Conservation (phyloP, 2,888 invertebrate species). For the Drosophila cracens region DNA sequence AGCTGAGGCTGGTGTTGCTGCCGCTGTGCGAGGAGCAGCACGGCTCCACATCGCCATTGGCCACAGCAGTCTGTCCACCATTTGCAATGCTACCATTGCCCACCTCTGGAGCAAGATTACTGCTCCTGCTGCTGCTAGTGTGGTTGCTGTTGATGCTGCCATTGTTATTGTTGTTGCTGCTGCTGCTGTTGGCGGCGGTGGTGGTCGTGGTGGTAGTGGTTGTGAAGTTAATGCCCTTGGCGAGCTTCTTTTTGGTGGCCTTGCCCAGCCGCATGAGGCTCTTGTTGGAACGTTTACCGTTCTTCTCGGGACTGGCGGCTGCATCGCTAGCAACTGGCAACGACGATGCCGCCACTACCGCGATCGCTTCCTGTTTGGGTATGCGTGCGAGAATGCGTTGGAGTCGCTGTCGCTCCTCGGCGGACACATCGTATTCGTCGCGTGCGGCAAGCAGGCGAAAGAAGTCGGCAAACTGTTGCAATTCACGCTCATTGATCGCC, state of each 20-base stretch:
- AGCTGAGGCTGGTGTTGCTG: constrained; percentile 70
- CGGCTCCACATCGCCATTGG: constrained; percentile 59
- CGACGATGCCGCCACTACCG: background rate
- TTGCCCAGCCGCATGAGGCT: constrained; percentile 83
- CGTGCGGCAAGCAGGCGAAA: constrained; percentile 85
- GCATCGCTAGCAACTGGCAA: background rate
- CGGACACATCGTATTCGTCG: constrained; percentile 79
- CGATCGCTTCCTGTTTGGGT: constrained; percentile 72
- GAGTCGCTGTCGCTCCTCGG: constrained; percentile 85
- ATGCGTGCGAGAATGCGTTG: constrained; percentile 85
- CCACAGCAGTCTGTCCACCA: constrained; percentile 41
- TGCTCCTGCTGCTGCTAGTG: constrained; percentile 2
- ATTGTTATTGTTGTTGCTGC: constrained; percentile 51
- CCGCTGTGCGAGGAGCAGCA: constrained; percentile 70
- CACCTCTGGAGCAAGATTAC: constrained; percentile 16
- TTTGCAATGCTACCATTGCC: constrained; percentile 31
- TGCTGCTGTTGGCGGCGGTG: background rate
- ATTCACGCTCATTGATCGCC: constrained; percentile 89
- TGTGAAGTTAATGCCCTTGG: constrained; percentile 83
- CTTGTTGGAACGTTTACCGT: constrained; percentile 74
- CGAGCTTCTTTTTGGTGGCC: constrained; percentile 83
- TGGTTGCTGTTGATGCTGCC: background rate
- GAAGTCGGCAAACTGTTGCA: constrained; percentile 87
- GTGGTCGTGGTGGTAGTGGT: constrained; percentile 20
- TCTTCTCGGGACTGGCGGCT: constrained; percentile 30